phyloP scores from a whole-genome alignment of 2,797 vertebrate genomes.

The Lepidocolaptes lacrymiger region DNA sequence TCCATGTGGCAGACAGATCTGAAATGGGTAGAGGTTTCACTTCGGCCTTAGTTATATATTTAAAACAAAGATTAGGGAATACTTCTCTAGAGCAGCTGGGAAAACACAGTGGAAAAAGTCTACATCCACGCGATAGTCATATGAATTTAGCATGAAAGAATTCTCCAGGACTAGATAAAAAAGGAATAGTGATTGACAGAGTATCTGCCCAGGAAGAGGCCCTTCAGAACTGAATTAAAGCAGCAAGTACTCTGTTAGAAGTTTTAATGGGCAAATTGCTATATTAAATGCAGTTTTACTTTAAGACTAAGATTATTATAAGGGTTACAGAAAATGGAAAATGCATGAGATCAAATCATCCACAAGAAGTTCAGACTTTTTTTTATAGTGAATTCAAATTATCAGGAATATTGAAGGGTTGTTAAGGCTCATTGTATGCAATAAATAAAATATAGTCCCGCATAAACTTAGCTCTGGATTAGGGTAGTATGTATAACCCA shows the following conservation, averaged over 20 bases:
- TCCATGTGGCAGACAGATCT: neutral
- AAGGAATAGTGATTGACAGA: neutral
- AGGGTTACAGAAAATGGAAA: neutral
- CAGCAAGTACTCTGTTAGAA: neutral
- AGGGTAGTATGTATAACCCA: neutral
- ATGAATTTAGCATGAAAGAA: neutral
- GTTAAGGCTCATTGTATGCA: neutral
- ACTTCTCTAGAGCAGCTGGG: neutral
- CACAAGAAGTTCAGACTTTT: neutral
- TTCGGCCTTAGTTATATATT: neutral
- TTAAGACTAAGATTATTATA: neutral
- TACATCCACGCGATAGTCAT: neutral
- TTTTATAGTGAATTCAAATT: neutral
- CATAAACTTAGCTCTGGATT: neutral
- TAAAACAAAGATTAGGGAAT: neutral
- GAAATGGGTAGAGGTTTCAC: neutral
- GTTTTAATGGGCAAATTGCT: neutral
- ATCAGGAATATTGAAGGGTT: neutral
- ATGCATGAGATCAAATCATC: neutral
- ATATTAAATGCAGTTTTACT: neutral
- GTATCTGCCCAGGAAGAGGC: neutral
- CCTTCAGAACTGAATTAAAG: slow-evolving; percentile 16
- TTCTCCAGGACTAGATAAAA: neutral
- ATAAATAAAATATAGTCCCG: neutral
- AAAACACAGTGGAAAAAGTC: neutral